Evolutionary conservation across 2,797 vertebrate genomes (phyloP).

Genomic region (Prionace glauca): DNA sequence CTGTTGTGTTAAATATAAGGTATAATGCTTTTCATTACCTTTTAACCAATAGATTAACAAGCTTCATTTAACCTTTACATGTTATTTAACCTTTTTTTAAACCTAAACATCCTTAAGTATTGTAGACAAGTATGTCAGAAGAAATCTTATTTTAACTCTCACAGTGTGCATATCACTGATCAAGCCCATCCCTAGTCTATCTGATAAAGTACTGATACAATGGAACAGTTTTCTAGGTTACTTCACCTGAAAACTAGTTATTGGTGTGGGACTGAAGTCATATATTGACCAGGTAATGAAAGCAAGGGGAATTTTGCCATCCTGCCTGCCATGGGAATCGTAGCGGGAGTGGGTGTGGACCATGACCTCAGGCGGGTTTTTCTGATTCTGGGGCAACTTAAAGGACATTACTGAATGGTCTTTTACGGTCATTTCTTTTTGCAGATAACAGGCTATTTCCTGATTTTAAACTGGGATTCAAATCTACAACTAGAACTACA

Average conservation of each 20-base stretch:
- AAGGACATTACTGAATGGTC: neutral
- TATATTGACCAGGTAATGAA: neutral
- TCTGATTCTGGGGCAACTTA: too few relatives aligned
- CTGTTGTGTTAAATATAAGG: too few relatives aligned
- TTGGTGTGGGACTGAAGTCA: neutral
- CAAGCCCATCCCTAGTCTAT: neutral
- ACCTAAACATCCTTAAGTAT: neutral
- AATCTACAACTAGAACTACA: neutral
- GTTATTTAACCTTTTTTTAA: neutral
- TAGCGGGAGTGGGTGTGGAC: too few relatives aligned
- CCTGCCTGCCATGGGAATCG: too few relatives aligned
- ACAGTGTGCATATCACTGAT: neutral
- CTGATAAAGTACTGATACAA: neutral
- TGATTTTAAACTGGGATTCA: neutral
- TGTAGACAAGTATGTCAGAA: neutral
- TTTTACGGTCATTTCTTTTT: neutral
- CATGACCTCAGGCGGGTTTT: too few relatives aligned
- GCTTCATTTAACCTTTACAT: neutral
- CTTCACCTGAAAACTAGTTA: neutral
- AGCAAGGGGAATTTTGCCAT: neutral
- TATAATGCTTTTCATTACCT: neutral
- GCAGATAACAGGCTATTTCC: neutral
- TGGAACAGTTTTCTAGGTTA: neutral
- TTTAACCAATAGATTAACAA: neutral
- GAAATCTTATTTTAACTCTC: neutral